Evolutionary conservation across 92 coral and sea anemone species (phyloP).

Genomic region (Scolanthus callimorphus): DNA sequence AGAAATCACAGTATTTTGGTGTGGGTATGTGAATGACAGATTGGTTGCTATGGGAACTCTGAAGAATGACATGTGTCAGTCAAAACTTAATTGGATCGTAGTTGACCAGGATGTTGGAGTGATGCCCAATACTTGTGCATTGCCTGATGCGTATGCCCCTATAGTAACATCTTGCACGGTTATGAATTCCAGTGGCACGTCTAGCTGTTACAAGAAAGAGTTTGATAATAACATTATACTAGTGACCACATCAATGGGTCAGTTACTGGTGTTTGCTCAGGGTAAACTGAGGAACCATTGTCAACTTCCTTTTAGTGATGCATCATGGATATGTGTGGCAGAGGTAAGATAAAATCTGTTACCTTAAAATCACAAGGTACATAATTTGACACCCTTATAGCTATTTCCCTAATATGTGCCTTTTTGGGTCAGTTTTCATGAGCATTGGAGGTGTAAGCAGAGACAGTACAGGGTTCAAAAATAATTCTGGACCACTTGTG

Average conservation of each 20-base stretch:
- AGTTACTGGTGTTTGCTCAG: slow-evolving; percentile 61
- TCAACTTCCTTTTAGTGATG: slow-evolving; percentile 73
- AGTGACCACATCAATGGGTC: slow-evolving; percentile 60
- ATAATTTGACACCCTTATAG: no score
- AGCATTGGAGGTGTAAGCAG: no score
- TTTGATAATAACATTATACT: slow-evolving; percentile 11
- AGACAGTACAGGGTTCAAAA: no score
- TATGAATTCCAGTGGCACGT: background rate
- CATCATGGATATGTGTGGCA: slow-evolving; percentile 34
- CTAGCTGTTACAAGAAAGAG: background rate
- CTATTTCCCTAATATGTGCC: no score
- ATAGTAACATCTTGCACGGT: slow-evolving; percentile 33
- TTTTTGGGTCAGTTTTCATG: no score
- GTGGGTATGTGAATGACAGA: slow-evolving; percentile 16
- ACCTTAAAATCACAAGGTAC: no score
- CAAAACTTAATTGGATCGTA: background rate
- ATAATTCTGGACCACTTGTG: no score
- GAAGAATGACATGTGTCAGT: background rate
- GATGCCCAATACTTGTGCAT: background rate
- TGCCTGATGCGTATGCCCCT: slow-evolving; percentile 37
- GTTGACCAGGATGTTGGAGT: background rate
- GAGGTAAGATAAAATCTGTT: slow-evolving; percentile 65
- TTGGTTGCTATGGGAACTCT: slow-evolving; percentile 8
- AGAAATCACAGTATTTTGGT: slow-evolving; percentile 10
- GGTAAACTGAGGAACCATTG: slow-evolving; percentile 65